These are phyloP conservation scores for Opisthograptis luteolata DNA, from an alignment of 2,888 invertebrate species.

Conservation along the genomic window DNA sequence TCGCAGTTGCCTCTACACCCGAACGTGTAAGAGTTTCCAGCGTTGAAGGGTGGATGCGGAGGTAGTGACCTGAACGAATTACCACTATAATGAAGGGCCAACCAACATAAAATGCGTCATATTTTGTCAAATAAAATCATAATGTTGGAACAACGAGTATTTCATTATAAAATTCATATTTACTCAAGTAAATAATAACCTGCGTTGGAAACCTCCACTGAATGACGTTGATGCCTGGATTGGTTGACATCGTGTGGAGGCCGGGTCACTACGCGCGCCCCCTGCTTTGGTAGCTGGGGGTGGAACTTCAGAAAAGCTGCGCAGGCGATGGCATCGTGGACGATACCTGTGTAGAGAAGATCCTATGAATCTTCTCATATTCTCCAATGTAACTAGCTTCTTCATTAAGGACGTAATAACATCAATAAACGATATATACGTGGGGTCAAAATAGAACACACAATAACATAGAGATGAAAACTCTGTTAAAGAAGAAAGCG, in stretches of 20 bases:
- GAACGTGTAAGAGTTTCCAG: conserved; percentile 90
- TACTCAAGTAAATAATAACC: conserved; percentile 51
- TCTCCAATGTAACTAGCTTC: not conserved
- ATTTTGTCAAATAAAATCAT: too few species aligned
- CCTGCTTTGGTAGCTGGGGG: conserved; percentile 92
- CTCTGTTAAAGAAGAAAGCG: not conserved
- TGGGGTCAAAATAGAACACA: too few species aligned
- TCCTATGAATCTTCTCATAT: not conserved
- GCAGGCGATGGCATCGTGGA: conserved; percentile 99
- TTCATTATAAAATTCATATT: too few species aligned
- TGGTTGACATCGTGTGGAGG: conserved; percentile 51
- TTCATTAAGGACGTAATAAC: too few species aligned
- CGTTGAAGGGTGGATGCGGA: conserved; percentile 91
- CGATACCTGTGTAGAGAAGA: conserved; percentile 86
- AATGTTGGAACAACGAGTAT: too few species aligned
- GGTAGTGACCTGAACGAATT: conserved; percentile 85
- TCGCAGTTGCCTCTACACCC: conserved; percentile 91
- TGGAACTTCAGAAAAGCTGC: conserved; percentile 98
- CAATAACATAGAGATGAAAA: too few species aligned
- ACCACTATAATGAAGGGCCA: not conserved
- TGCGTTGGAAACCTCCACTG: conserved; percentile 91
- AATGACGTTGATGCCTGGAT: conserved; percentile 88
- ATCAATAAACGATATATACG: too few species aligned
- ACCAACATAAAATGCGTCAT: not conserved
- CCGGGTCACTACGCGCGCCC: conserved; percentile 89